These are phyloP conservation scores for Chloroclystis v-ata DNA, from an alignment of 2,888 invertebrate species.

Conservation along the genomic window DNA sequence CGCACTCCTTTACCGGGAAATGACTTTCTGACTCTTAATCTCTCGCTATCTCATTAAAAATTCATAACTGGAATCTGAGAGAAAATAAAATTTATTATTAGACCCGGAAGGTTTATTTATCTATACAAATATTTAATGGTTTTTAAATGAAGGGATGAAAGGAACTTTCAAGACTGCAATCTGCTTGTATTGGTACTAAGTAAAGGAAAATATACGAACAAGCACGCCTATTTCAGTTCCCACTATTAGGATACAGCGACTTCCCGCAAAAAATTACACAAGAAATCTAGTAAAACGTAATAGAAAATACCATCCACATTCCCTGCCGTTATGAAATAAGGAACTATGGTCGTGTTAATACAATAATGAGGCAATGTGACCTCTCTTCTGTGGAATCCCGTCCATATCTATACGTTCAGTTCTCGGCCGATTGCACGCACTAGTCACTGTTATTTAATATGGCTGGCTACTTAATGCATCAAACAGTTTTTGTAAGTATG, in stretches of 20 bases:
- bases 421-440: background rate
- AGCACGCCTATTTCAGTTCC: no score
- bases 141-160: background rate
- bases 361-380: constrained; percentile 22
- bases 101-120: constrained; percentile 26
- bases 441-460: no score
- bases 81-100: constrained; percentile 71
- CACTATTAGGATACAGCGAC: no score
- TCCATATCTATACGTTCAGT: constrained; percentile 4
- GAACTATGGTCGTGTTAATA: constrained; percentile 21
- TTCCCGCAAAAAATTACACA: no score
- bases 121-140: constrained; percentile 1
- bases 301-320: background rate
- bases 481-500: no score
- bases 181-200: no score
- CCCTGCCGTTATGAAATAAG: constrained; percentile 17
- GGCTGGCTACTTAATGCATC: background rate
- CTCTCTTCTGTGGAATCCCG: constrained; percentile 18
- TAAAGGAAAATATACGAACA: no score
- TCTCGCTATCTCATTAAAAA: constrained; percentile 81
- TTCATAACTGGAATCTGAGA: constrained; percentile 79
- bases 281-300: no score
- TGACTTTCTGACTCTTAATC: constrained; percentile 80
- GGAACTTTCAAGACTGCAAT: no score
- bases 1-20: constrained; percentile 73